Evolutionary conservation across 2,113 vertebrate genomes (phyloP).

Genomic region (Ivindomyrus marchei): DNA sequence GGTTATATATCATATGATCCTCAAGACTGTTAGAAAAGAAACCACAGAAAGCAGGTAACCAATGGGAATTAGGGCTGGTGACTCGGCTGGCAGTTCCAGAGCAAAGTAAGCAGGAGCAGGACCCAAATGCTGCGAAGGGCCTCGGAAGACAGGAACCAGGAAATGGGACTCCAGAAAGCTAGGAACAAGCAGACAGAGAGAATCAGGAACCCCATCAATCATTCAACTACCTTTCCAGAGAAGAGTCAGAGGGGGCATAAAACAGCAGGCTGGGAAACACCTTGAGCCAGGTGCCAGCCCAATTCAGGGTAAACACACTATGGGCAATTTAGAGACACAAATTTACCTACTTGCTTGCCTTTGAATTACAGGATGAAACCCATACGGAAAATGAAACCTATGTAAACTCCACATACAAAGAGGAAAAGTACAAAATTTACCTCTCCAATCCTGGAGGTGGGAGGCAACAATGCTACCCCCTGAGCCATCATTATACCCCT

Average conservation of each 20-base stretch:
- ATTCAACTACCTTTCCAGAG: too few relatives aligned
- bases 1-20: neutral
- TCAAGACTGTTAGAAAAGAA: neutral
- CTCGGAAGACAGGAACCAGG: neutral
- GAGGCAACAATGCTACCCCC: neutral
- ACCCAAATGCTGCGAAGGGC: neutral
- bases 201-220: too few relatives aligned
- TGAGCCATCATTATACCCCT: neutral
- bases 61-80: neutral
- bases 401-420: neutral
- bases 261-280: neutral
- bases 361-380: too few relatives aligned
- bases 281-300: neutral
- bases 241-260: neutral
- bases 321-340: neutral
- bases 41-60: neutral
- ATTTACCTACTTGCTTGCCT: neutral
- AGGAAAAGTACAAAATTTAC: neutral
- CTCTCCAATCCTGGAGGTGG: neutral
- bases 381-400: neutral
- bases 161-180: too few relatives aligned
- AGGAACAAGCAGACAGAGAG: neutral
- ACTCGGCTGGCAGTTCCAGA: neutral
- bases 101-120: neutral
- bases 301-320: neutral